These are phyloP conservation scores for Megaptera novaeangliae DNA, from an alignment of 2,113 vertebrate species.

Conservation along the genomic window DNA sequence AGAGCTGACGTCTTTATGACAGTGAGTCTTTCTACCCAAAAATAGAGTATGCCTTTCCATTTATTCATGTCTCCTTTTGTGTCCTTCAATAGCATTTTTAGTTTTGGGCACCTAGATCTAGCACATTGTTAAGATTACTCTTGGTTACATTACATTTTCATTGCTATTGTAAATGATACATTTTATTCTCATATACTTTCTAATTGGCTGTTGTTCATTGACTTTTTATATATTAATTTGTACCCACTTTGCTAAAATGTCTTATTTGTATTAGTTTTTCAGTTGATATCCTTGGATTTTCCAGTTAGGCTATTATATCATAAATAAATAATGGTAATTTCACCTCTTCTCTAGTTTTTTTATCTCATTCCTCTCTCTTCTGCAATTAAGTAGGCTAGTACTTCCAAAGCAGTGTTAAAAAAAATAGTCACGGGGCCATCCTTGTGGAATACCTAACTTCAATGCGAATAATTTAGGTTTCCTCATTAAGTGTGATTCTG, in stretches of 20 bases:
- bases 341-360: background rate
- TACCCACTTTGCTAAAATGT: slow-evolving; percentile 15
- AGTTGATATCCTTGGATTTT: background rate
- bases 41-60: slow-evolving; percentile 11
- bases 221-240: background rate
- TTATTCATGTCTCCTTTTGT: background rate
- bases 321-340: slow-evolving; percentile 25
- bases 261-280: background rate
- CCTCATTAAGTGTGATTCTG: background rate
- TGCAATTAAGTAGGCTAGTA: background rate
- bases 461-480: slow-evolving; percentile 15
- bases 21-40: slow-evolving; percentile 22
- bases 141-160: slow-evolving; percentile 7
- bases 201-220: background rate
- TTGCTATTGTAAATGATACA: background rate
- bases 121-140: slow-evolving; percentile 6
- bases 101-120: background rate
- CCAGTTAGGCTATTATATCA: background rate
- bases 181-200: background rate
- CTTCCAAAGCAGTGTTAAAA: slow-evolving; percentile 6
- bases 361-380: background rate
- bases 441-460: background rate
- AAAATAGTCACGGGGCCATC: background rate
- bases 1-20: slow-evolving; percentile 46
- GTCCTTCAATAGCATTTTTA: background rate